Base-by-base conservation (phyloP, 1,140 invertebrate genomes). In the Samia ricini region DNA sequence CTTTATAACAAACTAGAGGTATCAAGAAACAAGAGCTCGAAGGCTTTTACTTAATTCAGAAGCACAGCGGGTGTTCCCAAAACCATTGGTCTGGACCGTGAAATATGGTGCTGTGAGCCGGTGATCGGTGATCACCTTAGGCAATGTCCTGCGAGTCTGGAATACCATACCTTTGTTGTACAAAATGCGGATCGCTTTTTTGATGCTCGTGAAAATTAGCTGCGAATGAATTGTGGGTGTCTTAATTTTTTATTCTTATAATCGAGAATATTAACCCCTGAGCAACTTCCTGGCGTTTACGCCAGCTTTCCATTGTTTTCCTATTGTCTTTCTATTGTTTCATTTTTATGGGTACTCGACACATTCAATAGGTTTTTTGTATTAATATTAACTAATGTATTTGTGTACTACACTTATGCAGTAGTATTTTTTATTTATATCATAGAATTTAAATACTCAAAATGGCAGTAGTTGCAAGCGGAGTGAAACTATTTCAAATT, bases 31-130 rank as follows among this genome's bases (percentile, higher is more conserved):
- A 90, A 90, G 88, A 87, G 88, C 88, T 89, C 79, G 86, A 86
- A 89, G 88, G 86, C 84, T 89, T 90, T 90, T 90, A 89, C 88
- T 90, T 88, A 90, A 90, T 90, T 89, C 88, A 90, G 88, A 84
- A 90, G 88, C 88, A 81, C 88, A 90, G 88, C 88, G 88, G 88
- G 88, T 79, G 86, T 85, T 89, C 88, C 88, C 85, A 60, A 85
- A 90, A 83, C 76, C 81, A 80, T 85, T 61, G 76, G 73, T 64
- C 66, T 73, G 73, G 64, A 72, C 77, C 81, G 86, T 90, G 85
- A 90, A 90, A 89, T 89, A 90, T 90, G 83, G 84, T 81, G 77
- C 78, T 66, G 74, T 58, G 66, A 52, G 58, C 21, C 56, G 7
- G 61, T 60, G 56, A 60, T 63, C 73, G 69, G 56, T 66, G 74